Evolutionary conservation across 2,888 invertebrate genomes (phyloP).

Genomic region (Bombylius discolor): DNA sequence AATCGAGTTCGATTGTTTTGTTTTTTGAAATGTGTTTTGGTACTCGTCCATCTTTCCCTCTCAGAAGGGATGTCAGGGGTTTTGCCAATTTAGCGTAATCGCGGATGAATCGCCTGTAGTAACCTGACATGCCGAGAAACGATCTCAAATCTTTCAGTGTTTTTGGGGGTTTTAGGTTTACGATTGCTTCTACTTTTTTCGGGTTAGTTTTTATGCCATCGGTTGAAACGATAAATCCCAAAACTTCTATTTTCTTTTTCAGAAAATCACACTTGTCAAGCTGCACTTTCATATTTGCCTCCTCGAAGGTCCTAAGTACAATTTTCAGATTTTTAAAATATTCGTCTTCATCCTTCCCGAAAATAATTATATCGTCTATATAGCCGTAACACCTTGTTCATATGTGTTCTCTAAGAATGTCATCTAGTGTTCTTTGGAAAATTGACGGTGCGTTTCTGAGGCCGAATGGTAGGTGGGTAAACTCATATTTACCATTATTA

Average conservation of each 20-base stretch:
- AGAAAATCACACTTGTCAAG: not conserved
- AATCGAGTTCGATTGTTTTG: not conserved
- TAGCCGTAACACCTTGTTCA: conserved; percentile 1
- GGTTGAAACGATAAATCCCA: conserved; percentile 1
- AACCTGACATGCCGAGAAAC: conserved; percentile 12
- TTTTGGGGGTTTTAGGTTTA: conserved; percentile 9
- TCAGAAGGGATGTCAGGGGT: conserved; percentile 13
- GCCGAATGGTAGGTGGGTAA: not conserved
- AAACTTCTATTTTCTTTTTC: not conserved
- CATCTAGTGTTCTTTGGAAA: conserved; percentile 1
- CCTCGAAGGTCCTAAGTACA: not conserved
- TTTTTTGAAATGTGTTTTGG: conserved; percentile 8
- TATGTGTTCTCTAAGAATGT: conserved; percentile 5
- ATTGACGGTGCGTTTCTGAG: too few species aligned
- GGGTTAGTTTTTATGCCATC: conserved; percentile 11
- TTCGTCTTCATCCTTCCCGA: not conserved
- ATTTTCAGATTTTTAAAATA: not conserved
- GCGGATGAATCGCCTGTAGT: conserved; percentile 12
- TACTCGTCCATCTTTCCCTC: conserved; percentile 7
- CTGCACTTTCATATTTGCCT: not conserved
- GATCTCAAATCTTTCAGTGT: conserved; percentile 12
- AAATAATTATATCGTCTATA: conserved; percentile 2
- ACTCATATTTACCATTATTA: conserved; percentile 4
- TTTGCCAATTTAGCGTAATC: conserved; percentile 10
- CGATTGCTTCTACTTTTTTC: conserved; percentile 11